Conservation (phyloP, 2,888 invertebrate genomes). For the Parnassius orleans region DNA sequence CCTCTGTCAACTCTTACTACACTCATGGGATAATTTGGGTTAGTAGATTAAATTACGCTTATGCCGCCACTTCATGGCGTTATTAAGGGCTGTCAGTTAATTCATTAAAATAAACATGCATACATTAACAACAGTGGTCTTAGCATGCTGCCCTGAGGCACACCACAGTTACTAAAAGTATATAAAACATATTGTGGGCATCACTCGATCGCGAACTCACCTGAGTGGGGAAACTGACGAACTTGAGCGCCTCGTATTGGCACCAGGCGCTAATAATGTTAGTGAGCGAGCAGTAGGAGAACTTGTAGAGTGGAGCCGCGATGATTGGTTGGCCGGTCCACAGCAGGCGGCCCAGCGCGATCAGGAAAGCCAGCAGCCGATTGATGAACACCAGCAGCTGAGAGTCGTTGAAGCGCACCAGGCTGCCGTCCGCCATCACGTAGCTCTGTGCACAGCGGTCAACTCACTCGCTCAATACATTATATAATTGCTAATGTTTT, state of each 20-base stretch:
- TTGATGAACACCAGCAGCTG: conserved; percentile 98
- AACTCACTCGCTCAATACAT: too few species aligned
- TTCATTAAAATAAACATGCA: background rate
- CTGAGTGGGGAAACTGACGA: conserved; percentile 98
- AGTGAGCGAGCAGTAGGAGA: conserved; percentile 96
- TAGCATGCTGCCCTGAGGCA: too few species aligned
- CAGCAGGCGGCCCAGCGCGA: conserved; percentile 84
- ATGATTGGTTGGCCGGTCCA: conserved; percentile 83
- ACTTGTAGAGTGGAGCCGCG: conserved; percentile 94
- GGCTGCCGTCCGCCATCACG: conserved; percentile 81
- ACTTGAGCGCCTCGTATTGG: conserved; percentile 99
- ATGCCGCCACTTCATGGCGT: too few species aligned
- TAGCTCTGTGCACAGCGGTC: conserved; percentile 79
- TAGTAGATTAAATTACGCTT: too few species aligned
- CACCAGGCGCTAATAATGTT: conserved; percentile 99
- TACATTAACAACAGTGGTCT: too few species aligned
- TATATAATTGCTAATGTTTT: too few species aligned
- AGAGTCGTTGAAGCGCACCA: conserved; percentile 92
- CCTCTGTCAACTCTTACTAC: too few species aligned
- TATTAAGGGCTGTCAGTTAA: too few species aligned
- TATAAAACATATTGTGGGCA: too few species aligned
- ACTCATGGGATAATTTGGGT: too few species aligned
- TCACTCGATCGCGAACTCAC: conserved; percentile 58
- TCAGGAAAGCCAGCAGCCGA: conserved; percentile 90
- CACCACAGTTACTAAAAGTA: too few species aligned